A percentile compares a stretch with the other conserved stretches of the same genome.
Evolutionary conservation across 2,888 invertebrate species (phyloP).

Genomic region (Drosophila fungiperda): DNA sequence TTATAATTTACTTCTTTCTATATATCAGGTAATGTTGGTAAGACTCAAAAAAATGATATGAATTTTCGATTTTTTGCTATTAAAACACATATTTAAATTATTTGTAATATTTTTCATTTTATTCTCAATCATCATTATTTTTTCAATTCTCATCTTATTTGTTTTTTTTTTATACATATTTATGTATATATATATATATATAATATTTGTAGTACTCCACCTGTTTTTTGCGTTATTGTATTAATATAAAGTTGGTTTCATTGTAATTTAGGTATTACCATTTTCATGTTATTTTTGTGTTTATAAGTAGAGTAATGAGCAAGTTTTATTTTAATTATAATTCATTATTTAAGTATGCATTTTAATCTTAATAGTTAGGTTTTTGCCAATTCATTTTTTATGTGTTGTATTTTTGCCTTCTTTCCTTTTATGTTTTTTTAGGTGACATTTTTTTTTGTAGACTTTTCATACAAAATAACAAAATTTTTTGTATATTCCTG

Average conservation of each 20-base stretch:
- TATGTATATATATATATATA: conserved; percentile 44
- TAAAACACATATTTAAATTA: conserved; percentile 4
- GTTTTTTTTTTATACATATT: conserved; percentile 43
- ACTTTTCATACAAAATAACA: conserved; percentile 68
- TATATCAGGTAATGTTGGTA: not conserved
- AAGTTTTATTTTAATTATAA: conserved; percentile 72
- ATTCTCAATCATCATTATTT: conserved; percentile 57
- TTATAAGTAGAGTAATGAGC: conserved; percentile 78
- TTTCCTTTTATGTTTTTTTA: conserved; percentile 43
- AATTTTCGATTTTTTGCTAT: not conserved
- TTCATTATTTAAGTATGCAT: conserved; percentile 71
- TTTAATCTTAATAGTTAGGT: conserved; percentile 65
- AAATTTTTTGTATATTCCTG: conserved; percentile 57
- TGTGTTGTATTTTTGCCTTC: not conserved
- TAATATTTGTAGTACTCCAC: conserved; percentile 60
- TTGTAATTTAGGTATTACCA: conserved; percentile 72
- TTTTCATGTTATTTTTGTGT: conserved; percentile 60
- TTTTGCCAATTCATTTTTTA: conserved; percentile 33
- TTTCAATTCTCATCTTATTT: conserved; percentile 34
- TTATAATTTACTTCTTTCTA: not conserved
- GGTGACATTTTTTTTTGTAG: conserved; percentile 71
- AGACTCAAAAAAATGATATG: not conserved
- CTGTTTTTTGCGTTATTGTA: conserved; percentile 54
- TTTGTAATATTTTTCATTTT: conserved; percentile 72
- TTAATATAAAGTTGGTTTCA: conserved; percentile 65